Evolutionary conservation across 2,113 vertebrate genomes (phyloP), one percentile per base, ranked within the genome.

Genomic region (Pterophyllum scalare): DNA sequence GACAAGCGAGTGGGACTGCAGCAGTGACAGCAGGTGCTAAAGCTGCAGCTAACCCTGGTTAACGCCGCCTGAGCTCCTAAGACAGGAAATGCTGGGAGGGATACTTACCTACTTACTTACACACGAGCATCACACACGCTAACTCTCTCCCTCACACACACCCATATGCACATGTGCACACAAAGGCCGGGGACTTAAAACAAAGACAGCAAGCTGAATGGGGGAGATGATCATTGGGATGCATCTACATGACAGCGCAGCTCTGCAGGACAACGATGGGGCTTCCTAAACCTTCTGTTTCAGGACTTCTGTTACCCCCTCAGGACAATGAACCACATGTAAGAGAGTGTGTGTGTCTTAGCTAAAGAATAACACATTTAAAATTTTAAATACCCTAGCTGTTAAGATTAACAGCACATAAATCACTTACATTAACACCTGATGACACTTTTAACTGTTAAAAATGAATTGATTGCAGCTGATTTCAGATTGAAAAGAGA

Each of bases 11-110:
- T 80, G 77, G 64, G 76, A 70, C 82, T 67, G 82, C 17, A 72
- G 90, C 72, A 77, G 85, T 86, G 92, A 93, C 93, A 94, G 90
- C 94, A 94, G 93, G 94, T 94, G 93, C 89, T 92, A 89, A 94
- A 92, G 88, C 94, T 89, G 86, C 78, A n/a, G 85, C 92, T 91
- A 91, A 92, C 89, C 43, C 88, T 20, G 77, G 78, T 89, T 92
- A 92, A 94, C 90, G 49, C 92, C 24, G 75, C 77, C 90, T 90
- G 87, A 91, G 90, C 93, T 82, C 67, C 33, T 78, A 89, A 93
- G 88, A 94, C 91, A 94, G 94, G 93, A 94, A 94, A 91, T 82
- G 91, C 91, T 84, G 84, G 81, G 86, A 91, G 91, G 90, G 82
- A 89, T 91, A 82, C 79, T 92, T 85, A 91, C 85, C 77, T 78